Conservation (phyloP, 2,888 invertebrate species). For the Toxonevra muliebris region DNA sequence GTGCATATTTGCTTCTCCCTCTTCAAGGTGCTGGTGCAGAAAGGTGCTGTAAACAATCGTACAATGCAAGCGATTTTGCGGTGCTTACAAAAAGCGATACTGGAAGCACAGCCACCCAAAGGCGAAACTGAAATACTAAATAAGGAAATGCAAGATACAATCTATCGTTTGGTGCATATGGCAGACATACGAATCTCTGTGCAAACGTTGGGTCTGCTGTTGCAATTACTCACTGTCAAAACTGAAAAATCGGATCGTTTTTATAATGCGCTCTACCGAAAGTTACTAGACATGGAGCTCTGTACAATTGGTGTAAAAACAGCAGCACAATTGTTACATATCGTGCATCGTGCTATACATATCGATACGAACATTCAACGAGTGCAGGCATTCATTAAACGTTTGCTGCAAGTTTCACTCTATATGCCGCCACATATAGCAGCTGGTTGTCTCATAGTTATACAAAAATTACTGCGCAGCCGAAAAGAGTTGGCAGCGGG, state of each 20-base stretch:
- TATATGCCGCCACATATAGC: constrained; percentile 80
- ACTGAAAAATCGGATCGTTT: constrained; percentile 67
- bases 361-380: constrained; percentile 78
- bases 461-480: constrained; percentile 68
- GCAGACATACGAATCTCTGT: constrained; percentile 77
- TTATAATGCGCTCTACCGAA: constrained; percentile 89
- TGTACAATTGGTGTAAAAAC: constrained; percentile 68
- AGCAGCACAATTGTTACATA: constrained; percentile 83
- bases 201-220: constrained; percentile 64
- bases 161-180: constrained; percentile 83
- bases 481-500: constrained; percentile 68
- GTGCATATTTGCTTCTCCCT: constrained; percentile 94
- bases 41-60: constrained; percentile 81
- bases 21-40: constrained; percentile 89
- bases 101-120: constrained; percentile 55
- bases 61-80: constrained; percentile 85
- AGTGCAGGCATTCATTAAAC: constrained; percentile 85
- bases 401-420: constrained; percentile 76
- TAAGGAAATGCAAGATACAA: constrained; percentile 69
- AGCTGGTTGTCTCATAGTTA: constrained; percentile 79
- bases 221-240: constrained; percentile 58
- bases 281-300: constrained; percentile 80
- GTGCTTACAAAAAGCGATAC: constrained; percentile 80
- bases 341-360: constrained; percentile 85
- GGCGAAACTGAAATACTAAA: constrained; percentile 57